Percentiles rank a stretch among this genome's conserved stretches.
phyloP scores from a whole-genome alignment of 2,113 vertebrate species.

The Corythoichthys haematopterus region DNA sequence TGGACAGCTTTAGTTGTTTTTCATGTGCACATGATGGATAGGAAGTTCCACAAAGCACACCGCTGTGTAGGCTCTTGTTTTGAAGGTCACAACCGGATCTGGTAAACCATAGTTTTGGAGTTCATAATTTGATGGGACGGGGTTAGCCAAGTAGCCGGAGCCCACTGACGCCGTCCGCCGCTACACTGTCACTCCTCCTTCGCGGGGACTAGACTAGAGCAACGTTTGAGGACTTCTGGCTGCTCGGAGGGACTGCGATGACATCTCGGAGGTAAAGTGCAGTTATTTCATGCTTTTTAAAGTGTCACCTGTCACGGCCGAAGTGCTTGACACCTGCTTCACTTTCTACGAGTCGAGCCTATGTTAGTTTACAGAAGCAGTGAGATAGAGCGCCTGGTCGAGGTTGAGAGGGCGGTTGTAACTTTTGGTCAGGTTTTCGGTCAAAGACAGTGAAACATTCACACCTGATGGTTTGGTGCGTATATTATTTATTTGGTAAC shows the following conservation, averaged over 20 bases:
- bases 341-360: background rate
- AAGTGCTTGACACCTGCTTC: background rate
- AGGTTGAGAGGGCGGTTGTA: background rate
- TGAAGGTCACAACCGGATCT: slow-evolving; percentile 40
- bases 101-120: too few species aligned
- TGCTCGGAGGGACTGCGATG: slow-evolving; percentile 68
- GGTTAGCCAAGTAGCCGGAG: background rate
- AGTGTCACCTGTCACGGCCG: background rate
- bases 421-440: background rate
- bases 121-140: background rate
- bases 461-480: background rate
- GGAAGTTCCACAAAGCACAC: background rate
- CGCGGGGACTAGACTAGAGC: slow-evolving; percentile 16
- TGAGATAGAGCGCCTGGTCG: background rate
- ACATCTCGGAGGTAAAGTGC: slow-evolving; percentile 81
- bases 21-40: too few species aligned
- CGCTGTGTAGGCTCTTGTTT: slow-evolving; percentile 25
- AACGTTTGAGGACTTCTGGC: slow-evolving; percentile 48
- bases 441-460: background rate
- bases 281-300: background rate
- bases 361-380: background rate
- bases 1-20: too few species aligned
- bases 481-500: too few species aligned
- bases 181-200: slow-evolving; percentile 1
- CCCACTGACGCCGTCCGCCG: slow-evolving; percentile 1